Conservation (phyloP, 2,888 invertebrate genomes). For the Thera obeliscata region DNA sequence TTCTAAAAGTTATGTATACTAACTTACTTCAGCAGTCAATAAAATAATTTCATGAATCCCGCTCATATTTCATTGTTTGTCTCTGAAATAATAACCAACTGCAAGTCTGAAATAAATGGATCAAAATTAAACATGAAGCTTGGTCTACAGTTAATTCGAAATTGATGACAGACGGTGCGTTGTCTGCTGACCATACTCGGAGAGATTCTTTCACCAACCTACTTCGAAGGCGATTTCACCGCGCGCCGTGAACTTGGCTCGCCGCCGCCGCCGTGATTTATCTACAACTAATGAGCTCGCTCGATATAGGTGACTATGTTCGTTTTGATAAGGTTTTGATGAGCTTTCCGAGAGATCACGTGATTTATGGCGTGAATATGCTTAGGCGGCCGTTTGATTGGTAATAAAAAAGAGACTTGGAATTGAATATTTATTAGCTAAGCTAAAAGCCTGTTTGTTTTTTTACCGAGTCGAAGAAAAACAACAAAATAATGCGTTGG, state of each 20-base stretch:
- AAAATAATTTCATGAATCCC: no score
- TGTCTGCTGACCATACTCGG: slow-evolving; percentile 62
- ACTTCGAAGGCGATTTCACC: slow-evolving; percentile 81
- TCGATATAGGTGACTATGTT: slow-evolving; percentile 27
- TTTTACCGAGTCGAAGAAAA: neutral
- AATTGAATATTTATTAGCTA: neutral
- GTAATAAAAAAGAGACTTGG: neutral
- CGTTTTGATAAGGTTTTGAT: slow-evolving; percentile 24
- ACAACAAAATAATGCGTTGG: neutral
- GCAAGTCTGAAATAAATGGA: no score
- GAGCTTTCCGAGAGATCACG: slow-evolving; percentile 6
- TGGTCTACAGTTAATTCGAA: neutral
- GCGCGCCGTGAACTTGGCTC: slow-evolving; percentile 40
- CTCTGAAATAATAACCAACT: no score
- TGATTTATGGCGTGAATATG: slow-evolving; percentile 21
- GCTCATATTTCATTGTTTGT: no score
- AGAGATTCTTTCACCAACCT: slow-evolving; percentile 83
- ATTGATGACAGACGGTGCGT: slow-evolving; percentile 1
- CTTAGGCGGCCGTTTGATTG: slow-evolving; percentile 14
- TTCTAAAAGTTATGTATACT: neutral
- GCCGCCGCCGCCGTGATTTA: slow-evolving; percentile 34
- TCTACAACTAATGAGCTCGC: slow-evolving; percentile 24
- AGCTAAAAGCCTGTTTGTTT: neutral
- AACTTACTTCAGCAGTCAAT: neutral
- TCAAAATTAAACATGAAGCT: no score